Evolutionary conservation across 92 coral and sea anemone genomes (phyloP), one percentile per base, ranked within the genome.

Genomic region (Porites cylindrica): DNA sequence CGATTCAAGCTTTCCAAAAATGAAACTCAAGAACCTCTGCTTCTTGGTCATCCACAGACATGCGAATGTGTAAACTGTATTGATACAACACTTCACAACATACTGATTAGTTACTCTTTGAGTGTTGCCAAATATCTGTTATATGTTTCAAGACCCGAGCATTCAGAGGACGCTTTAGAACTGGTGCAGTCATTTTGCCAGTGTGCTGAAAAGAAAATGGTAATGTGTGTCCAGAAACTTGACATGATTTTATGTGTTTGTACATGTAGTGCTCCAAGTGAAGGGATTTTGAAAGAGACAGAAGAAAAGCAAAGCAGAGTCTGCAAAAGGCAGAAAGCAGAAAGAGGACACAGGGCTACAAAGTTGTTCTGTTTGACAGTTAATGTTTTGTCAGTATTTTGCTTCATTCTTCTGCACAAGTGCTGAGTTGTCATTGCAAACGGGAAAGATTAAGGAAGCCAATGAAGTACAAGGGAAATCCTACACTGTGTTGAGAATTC

Each of bases 61-160:
- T 95, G 98, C 47, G 75, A 82, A 50, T 92, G 95, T 51, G 82
- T 86, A 59, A 72, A 90, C 81, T 94, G 98, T 76, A 70, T 81
- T 85, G 98, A 95, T 63, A 88, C 91, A 54, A 89, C 86, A 75
- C 72, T 95, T 63, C 98, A 93, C 43, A n/a, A 65, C 9, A 75
- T 95, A 79, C 81, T 80, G 21, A 82, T 91, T 64, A 56, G 70
- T 0, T 87, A 86, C 10, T 90, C 84, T 58, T 51, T 86, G 20
- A 82, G 74, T 59, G 65, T 88, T 4, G 84, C 98, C n/a, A 83
- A 66, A 88, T 93, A 90, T 72, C 80, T 93, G 11, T 84, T 78
- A 69, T 66, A 83, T 64, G 58, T 76, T 20, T 85, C 92, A 72
- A 65, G 79, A 20, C 84, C 72, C 51, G 78, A 89, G 75, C 78